Base-by-base conservation (phyloP, 1,140 invertebrate species). In the Formica exsecta region DNA sequence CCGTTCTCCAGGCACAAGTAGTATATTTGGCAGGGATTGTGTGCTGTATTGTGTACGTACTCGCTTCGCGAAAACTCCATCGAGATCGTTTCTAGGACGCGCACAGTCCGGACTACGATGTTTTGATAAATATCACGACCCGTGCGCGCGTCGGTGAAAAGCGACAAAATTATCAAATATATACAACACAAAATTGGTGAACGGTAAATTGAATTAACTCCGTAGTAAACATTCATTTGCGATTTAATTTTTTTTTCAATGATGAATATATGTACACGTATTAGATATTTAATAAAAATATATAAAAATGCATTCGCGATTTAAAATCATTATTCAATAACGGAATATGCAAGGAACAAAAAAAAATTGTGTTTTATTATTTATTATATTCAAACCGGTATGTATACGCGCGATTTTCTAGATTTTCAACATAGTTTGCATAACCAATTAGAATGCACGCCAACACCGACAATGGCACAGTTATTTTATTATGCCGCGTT, bases 41-140 rank as follows among this genome's bases (percentile, higher is more conserved):
- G 65, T 32, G 25, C 59, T 36, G 41, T 32, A 29, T 81, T 65
- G 51, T 32, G 48, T 22, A 61, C 19, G 19, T 48, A 59, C 54
- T 36, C 32, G 29, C 25, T 13, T 71, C 8, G n/a, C 41, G 68
- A 83, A 74, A 74, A 83, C 68, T 73, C 79, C 54, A 74, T 83
- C 54, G 68, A 61, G 54, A 70, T 74, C 79, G 79, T 61, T 83
- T 83, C 68, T 74, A 36, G 68, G 57, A 73, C 68, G 36, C 66
- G 38, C 38, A 19, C 66, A 81, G 44, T 59, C 25, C 38, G 16
- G 51, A n/a, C 13, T 44, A 61, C 36, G 61, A 36, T 41, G 38
- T 71, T 83, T 83, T 61, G 79, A 74, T 73, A 83, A 83, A 83
- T 61, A 74, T 7, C n/a, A 25, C 61, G 22, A 64, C 57, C 8